These are phyloP conservation scores for Mythimna ferrago DNA, from an alignment of 2,888 invertebrate species.

Conservation along the genomic window DNA sequence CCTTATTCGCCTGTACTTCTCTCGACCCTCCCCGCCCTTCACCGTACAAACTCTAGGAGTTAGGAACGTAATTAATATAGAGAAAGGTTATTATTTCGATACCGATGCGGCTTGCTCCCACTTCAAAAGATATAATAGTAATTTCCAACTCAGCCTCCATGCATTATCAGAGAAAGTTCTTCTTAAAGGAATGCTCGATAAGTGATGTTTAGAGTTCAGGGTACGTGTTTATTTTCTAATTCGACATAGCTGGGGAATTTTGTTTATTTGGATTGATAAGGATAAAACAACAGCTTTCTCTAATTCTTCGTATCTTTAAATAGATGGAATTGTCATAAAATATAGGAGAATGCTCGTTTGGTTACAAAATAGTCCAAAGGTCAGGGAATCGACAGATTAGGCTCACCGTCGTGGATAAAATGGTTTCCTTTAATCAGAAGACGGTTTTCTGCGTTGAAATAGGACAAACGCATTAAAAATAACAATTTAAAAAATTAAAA, in stretches of 20 bases:
- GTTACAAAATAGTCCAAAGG: slow-evolving; percentile 9
- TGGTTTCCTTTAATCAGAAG: slow-evolving; percentile 24
- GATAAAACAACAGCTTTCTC: slow-evolving; percentile 33
- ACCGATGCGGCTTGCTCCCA: slow-evolving; percentile 71
- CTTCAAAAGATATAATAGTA: slow-evolving; percentile 76
- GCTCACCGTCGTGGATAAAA: slow-evolving; percentile 7
- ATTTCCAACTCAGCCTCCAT: slow-evolving; percentile 73
- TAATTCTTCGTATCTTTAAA: slow-evolving; percentile 7
- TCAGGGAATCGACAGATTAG: slow-evolving; percentile 9
- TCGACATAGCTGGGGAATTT: slow-evolving; percentile 52
- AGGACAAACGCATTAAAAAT: slow-evolving; percentile 49
- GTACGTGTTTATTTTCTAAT: slow-evolving; percentile 64
- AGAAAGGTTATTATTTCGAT: slow-evolving; percentile 87
- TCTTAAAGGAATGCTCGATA: slow-evolving; percentile 76
- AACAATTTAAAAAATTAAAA: slow-evolving; percentile 68
- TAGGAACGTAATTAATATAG: slow-evolving; percentile 85
- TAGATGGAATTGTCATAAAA: slow-evolving; percentile 9
- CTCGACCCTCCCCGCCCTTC: slow-evolving; percentile 81
- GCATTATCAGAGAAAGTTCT: slow-evolving; percentile 87
- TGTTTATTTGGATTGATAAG: slow-evolving; percentile 38
- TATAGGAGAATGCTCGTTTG: slow-evolving; percentile 12
- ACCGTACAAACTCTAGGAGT: slow-evolving; percentile 74
- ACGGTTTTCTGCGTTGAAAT: slow-evolving; percentile 39
- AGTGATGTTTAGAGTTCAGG: slow-evolving; percentile 60
- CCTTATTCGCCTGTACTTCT: slow-evolving; percentile 42